Base-by-base conservation (phyloP, 2,888 invertebrate genomes). In the Cheilosia soror region DNA sequence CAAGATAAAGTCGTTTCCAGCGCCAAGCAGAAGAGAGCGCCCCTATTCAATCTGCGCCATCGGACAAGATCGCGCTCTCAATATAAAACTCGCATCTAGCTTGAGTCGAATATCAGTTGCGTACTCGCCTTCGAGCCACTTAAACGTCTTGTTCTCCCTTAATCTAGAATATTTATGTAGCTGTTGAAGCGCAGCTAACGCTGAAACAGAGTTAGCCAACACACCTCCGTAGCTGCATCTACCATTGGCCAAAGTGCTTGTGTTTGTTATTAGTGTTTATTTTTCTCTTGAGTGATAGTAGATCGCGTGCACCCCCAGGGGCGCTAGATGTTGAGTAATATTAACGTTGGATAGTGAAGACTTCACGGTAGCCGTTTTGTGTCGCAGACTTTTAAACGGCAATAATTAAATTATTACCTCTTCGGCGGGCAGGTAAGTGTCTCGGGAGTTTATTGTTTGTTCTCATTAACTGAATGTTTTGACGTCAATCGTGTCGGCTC, bases 51-150 rank as follows among this genome's bases (percentile, higher is more conserved):
- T 5, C 27, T 2, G 7, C 6, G 15, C 6, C 15, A 6, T n/a
- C 44, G 15, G n/a, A 6, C 25, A 27, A 27, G 25, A 51, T 11
- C 11, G 11, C 51, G n/a, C 60, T 62, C 40, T 55, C 77, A 44
- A 77, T 77, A 84, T 84, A 84, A 79, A 79, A 37, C 51, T 31
- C 71, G 55, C 20, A n/a, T 49, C 55, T 29, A 66, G 69, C 75
- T 76, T 79, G 60, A 65, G 58, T 66, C 40, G 75, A 57, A 55
- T 65, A 57, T 78, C 84, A 84, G 80, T 84, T 79, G 80, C 65
- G 80, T 51, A 60, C 60, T 71, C 60, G 80, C 69, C 49, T 80
- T 76, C 75, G 55, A 80, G 62, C 75, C 65, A 75, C 60, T 66
- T 37, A 80, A 84, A 84, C 84, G 84, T 79, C 51, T 73, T 29